Evolutionary conservation across 2,113 vertebrate species (phyloP), one percentile per base, ranked within the genome.

Genomic region (Aix galericulata): DNA sequence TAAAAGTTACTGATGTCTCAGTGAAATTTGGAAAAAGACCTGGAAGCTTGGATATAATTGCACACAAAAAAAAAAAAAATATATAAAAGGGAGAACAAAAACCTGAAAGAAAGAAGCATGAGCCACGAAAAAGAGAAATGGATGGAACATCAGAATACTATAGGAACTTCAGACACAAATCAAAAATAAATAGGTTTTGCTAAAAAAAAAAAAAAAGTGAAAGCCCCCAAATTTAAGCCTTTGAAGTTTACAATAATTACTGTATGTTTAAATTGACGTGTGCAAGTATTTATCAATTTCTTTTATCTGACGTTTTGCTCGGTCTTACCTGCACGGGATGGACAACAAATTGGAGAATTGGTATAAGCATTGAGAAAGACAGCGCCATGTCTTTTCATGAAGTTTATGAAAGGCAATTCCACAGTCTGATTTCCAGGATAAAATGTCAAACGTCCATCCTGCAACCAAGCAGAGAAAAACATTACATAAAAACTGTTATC

Each of bases 341-440:
- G 99, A 95, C 99, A 99, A 93, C 99, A 99, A 91, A 99, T 99
- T 17, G 99, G 99, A 81, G 99, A 99, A 91, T 99, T 99, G 53
- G 99, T 99, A 75, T 99, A 99, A 10, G 99, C 98, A 82, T 98
- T 99, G 58, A 99, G 97, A 95, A 99, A 99, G 21, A 98, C 94
- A 31, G 98, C 95, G 44, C 99, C 99, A 1, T 97, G 95, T 84
- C 96, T 94, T 63, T 98, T 98, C 96, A 99, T 98, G 86, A 98
- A 98, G 79, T 98, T 98, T 73, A 99, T 95, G 80, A 95, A 99
- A 58, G 99, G 99, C 86, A 99, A 98, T 86, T 97, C 96, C 68
- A 99, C 98, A 52, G 98, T 98, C 95, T 97, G 97, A 95, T 98
- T 99, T 94, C 97, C 98, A 71, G 99, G 98, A 64, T 97, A 94